A percentile compares a stretch with the other conserved stretches of the same genome.
Conservation (phyloP, 2,113 vertebrate genomes). For the Echinops telfairi region DNA sequence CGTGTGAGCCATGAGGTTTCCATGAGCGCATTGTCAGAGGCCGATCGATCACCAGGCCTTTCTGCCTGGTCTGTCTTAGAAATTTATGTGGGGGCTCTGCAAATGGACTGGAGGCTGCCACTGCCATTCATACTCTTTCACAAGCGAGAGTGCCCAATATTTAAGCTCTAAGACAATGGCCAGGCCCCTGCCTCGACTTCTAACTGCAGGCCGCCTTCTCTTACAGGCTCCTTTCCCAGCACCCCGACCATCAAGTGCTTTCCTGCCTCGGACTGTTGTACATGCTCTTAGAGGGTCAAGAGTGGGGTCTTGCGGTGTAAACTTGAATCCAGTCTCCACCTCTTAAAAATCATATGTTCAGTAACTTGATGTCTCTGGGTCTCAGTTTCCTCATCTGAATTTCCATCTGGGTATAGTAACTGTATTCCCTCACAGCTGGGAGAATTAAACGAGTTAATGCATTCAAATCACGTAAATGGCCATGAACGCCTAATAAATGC, state of each 20-base stretch:
- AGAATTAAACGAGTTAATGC: not conserved
- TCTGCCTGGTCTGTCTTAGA: not conserved
- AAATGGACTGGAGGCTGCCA: too few species aligned
- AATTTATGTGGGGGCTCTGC: not conserved
- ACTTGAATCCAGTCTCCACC: not conserved
- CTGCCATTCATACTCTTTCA: too few species aligned
- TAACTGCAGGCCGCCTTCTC: not conserved
- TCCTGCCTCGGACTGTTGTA: not conserved
- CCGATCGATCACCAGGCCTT: not conserved
- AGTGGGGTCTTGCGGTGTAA: not conserved
- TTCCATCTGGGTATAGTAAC: not conserved
- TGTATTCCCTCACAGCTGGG: not conserved
- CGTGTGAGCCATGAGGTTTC: not conserved
- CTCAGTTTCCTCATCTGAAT: conserved; percentile 1
- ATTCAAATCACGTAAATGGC: not conserved
- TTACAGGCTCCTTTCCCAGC: not conserved
- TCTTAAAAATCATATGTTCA: not conserved
- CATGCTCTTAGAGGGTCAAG: not conserved
- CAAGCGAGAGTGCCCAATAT: too few species aligned
- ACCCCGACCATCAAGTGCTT: not conserved
- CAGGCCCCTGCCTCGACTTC: fast-evolving
- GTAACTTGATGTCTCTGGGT: not conserved
- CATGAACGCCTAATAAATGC: not conserved
- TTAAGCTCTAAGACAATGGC: too few species aligned
- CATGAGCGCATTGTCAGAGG: not conserved